Percentiles rank a stretch among this genome's conserved stretches.
Conservation (phyloP, 1,140 invertebrate genomes). For the Catajapyx aquilonaris region DNA sequence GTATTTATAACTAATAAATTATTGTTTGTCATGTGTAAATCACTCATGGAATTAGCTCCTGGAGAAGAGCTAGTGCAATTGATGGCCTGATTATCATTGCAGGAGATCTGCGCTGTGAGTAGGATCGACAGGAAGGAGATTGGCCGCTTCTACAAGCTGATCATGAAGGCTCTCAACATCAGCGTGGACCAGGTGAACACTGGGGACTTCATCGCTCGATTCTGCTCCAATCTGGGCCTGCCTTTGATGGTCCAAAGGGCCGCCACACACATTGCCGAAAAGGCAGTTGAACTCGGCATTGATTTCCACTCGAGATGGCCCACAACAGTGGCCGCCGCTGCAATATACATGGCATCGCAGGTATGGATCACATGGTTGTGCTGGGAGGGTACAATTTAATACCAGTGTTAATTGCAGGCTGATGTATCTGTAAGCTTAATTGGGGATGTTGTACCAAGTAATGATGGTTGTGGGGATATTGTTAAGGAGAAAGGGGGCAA, state of each 20-base stretch:
- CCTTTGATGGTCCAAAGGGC: conserved; percentile 84
- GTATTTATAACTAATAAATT: no score
- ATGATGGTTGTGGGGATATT: no score
- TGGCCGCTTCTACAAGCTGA: conserved; percentile 87
- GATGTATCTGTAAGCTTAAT: no score
- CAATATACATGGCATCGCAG: conserved; percentile 99
- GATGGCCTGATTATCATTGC: conserved; percentile 11
- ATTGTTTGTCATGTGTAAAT: no score
- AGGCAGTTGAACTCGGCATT: conserved; percentile 91
- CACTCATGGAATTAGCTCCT: no score
- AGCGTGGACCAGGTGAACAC: conserved; percentile 96
- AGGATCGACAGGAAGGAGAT: conserved; percentile 99
- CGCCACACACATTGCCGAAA: conserved; percentile 88
- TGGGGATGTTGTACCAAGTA: no score
- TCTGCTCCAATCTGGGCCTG: conserved; percentile 66
- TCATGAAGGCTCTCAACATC: conserved; percentile 77
- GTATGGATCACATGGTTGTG: no score
- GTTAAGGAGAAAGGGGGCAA: no score
- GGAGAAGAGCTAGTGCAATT: no score
- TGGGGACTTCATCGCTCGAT: conserved; percentile 93
- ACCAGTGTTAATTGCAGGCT: no score
- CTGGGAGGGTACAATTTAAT: no score
- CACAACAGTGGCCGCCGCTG: conserved; percentile 95
- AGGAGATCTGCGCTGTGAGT: conserved; percentile 93
- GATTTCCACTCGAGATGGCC: conserved; percentile 97